These are phyloP conservation scores for Orius laevigatus DNA, from an alignment of 1,140 invertebrate species.

Conservation along the genomic window DNA sequence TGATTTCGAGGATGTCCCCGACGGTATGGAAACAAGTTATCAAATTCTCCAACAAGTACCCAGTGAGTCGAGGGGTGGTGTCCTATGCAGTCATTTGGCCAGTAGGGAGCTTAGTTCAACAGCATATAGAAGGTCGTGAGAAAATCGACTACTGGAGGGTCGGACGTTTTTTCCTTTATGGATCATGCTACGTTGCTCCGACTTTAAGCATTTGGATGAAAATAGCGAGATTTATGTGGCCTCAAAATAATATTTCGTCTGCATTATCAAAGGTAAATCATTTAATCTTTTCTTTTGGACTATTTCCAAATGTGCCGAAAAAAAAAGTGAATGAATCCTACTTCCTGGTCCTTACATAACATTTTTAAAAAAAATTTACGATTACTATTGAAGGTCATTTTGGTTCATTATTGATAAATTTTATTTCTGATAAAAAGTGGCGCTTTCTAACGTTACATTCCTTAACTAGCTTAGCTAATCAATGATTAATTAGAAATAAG, in stretches of 20 bases:
- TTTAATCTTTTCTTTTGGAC: conserved; percentile 19
- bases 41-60: conserved; percentile 30
- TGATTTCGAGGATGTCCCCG: not conserved
- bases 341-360: not conserved
- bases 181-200: conserved; percentile 50
- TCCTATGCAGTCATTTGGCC: conserved; percentile 59
- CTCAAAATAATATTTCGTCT: conserved; percentile 39
- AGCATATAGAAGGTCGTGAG: conserved; percentile 36
- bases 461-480: too few relatives aligned
- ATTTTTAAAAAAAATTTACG: conserved; percentile 1
- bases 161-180: conserved; percentile 47
- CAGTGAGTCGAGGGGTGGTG: conserved; percentile 47
- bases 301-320: not conserved
- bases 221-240: conserved; percentile 43
- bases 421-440: not conserved
- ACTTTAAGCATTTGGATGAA: conserved; percentile 51
- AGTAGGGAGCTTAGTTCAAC: conserved; percentile 40
- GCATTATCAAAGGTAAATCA: conserved; percentile 55
- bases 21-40: conserved; percentile 21
- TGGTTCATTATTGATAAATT: not conserved
- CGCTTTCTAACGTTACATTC: too few relatives aligned
- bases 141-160: conserved; percentile 37
- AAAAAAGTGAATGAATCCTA: not conserved
- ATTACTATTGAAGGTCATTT: not conserved
- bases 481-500: too few relatives aligned